Evolutionary conservation across 2,888 invertebrate species (phyloP).

Genomic region (Harpagoxenus sublaevis): DNA sequence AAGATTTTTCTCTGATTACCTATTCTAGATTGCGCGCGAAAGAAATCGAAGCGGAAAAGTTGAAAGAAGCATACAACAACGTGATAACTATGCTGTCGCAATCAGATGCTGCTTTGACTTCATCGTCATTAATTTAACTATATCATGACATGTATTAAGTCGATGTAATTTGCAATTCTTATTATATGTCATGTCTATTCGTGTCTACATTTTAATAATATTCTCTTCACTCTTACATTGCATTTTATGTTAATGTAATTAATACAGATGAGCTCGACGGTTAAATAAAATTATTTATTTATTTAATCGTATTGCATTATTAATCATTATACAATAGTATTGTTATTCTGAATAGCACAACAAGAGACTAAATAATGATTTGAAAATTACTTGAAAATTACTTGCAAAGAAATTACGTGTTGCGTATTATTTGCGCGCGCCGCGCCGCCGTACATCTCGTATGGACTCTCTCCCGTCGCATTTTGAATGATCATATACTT

Average conservation of each 20-base stretch:
- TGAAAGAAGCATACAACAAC: slow-evolving; percentile 58
- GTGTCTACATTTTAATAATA: not conserved
- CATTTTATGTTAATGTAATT: not conserved
- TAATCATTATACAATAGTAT: not conserved
- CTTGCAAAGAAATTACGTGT: too few relatives aligned
- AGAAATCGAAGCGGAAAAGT: slow-evolving; percentile 55
- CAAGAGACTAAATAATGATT: not conserved
- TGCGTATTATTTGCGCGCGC: too few relatives aligned
- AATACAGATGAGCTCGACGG: not conserved
- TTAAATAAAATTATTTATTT: slow-evolving; percentile 12
- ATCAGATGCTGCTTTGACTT: not conserved
- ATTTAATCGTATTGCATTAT: not conserved
- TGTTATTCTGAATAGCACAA: not conserved
- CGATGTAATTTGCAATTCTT: not conserved
- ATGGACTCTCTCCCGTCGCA: too few relatives aligned
- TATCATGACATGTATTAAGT: not conserved
- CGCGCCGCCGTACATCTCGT: too few relatives aligned
- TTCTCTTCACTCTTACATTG: not conserved
- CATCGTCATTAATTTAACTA: not conserved
- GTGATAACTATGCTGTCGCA: not conserved
- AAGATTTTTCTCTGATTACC: not conserved
- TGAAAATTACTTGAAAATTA: too few relatives aligned
- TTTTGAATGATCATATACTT: too few relatives aligned
- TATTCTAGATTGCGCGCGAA: slow-evolving; percentile 54
- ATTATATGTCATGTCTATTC: not conserved